Conservation (phyloP, 2,797 vertebrate genomes). For the Pangasius mekongensis region DNA sequence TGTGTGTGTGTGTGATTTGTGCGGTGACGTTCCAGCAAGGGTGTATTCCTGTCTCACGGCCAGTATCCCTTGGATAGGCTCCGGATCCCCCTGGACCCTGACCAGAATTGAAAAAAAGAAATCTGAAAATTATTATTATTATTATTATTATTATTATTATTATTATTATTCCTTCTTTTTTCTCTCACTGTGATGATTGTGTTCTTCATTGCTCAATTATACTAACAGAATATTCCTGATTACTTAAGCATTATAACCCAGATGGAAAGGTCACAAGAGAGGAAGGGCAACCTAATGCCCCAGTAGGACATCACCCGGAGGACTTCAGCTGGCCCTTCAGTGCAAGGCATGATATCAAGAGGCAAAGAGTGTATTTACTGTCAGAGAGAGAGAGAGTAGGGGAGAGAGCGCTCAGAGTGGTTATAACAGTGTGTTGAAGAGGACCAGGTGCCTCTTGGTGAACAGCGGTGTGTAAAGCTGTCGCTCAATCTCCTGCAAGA, state of each 20-base stretch:
- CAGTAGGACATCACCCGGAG: neutral
- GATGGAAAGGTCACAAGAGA: neutral
- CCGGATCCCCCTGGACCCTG: neutral
- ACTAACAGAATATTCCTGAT: neutral
- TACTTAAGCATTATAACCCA: neutral
- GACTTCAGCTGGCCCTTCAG: neutral
- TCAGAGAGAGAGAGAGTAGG: neutral
- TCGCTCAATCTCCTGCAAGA: neutral
- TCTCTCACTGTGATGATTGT: neutral
- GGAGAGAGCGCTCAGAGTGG: neutral
- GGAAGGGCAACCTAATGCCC: neutral
- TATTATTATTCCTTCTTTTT: neutral
- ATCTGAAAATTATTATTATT: neutral
- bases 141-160: neutral
- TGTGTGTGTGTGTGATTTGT: neutral
- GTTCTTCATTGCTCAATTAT: neutral
- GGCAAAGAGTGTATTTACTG: neutral
- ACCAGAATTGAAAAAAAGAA: neutral
- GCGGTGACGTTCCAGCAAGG: neutral
- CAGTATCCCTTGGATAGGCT: neutral
- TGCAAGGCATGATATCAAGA: neutral
- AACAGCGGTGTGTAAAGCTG: neutral
- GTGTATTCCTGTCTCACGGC: neutral
- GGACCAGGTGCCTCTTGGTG: neutral
- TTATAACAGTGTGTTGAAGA: slow-evolving; percentile 14